Percentiles rank a stretch among this genome's conserved stretches.
These are phyloP conservation scores for Allophyes oxyacanthae DNA, from an alignment of 2,888 invertebrate genomes.

Conservation along the genomic window DNA sequence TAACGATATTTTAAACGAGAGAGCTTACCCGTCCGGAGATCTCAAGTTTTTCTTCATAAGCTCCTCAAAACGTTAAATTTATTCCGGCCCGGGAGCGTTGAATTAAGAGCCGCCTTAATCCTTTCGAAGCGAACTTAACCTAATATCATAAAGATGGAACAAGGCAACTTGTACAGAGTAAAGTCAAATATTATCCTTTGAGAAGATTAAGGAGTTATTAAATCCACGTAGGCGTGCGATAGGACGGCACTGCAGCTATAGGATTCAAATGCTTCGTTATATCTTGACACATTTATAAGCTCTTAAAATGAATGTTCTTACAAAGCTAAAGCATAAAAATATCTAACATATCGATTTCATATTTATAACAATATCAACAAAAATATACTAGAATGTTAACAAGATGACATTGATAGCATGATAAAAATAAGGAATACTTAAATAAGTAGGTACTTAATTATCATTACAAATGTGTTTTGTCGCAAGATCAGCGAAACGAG, in stretches of 20 bases:
- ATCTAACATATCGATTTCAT: background rate
- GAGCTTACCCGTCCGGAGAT: slow-evolving; percentile 73
- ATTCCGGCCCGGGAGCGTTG: slow-evolving; percentile 86
- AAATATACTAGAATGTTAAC: too few relatives aligned
- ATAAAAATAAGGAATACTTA: background rate
- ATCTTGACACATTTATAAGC: slow-evolving; percentile 25
- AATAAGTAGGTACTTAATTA: background rate
- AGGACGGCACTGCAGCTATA: slow-evolving; percentile 43
- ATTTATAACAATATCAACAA: background rate
- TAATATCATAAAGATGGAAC: slow-evolving; percentile 88
- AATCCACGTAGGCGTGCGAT: slow-evolving; percentile 66
- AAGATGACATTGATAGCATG: too few relatives aligned
- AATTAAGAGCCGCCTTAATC: slow-evolving; percentile 87
- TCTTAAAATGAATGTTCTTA: slow-evolving; percentile 5
- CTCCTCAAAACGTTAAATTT: slow-evolving; percentile 86
- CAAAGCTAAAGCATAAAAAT: slow-evolving; percentile 2
- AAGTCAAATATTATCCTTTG: slow-evolving; percentile 86
- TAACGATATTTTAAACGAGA: slow-evolving; percentile 70
- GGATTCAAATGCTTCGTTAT: slow-evolving; percentile 22
- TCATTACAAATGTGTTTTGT: slow-evolving; percentile 30
- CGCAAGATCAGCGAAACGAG: slow-evolving; percentile 36
- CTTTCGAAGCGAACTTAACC: slow-evolving; percentile 87
- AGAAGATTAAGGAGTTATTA: slow-evolving; percentile 85
- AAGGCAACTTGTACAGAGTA: slow-evolving; percentile 85
- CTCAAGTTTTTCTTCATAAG: slow-evolving; percentile 88